These are phyloP conservation scores for Synanthedon andrenaeformis DNA, from an alignment of 2,888 invertebrate genomes.

Conservation along the genomic window DNA sequence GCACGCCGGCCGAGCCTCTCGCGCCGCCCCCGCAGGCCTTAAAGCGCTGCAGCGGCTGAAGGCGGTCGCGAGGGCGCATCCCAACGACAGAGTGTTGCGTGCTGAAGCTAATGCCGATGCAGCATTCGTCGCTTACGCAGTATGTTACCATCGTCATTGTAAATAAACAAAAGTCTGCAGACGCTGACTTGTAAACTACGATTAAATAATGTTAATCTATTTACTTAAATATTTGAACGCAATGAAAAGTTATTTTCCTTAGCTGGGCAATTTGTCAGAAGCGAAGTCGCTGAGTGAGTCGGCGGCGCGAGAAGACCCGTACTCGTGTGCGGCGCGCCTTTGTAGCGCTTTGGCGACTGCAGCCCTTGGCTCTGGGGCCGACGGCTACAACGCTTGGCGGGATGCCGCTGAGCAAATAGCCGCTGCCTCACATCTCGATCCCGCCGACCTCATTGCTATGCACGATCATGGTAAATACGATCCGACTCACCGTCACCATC, in stretches of 20 bases:
- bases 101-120: slow-evolving; percentile 61
- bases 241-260: background rate
- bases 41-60: slow-evolving; percentile 45
- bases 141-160: slow-evolving; percentile 11
- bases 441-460: slow-evolving; percentile 48
- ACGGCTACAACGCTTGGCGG: slow-evolving; percentile 16
- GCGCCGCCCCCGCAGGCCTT: slow-evolving; percentile 20
- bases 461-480: slow-evolving; percentile 36
- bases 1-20: slow-evolving; percentile 78
- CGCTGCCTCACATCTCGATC: slow-evolving; percentile 55
- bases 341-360: slow-evolving; percentile 20
- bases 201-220: too few species aligned
- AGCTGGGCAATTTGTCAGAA: slow-evolving; percentile 54
- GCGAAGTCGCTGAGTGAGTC: slow-evolving; percentile 43
- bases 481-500: background rate
- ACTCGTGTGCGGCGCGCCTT: slow-evolving; percentile 54
- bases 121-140: slow-evolving; percentile 59
- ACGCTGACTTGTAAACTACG: background rate
- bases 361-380: slow-evolving; percentile 7
- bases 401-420: slow-evolving; percentile 33
- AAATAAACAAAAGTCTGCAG: background rate
- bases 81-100: slow-evolving; percentile 45
- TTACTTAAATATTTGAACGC: too few species aligned
- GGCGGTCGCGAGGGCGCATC: slow-evolving; percentile 55
- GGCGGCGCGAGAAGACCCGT: slow-evolving; percentile 55